phyloP scores from a whole-genome alignment of 2,888 invertebrate genomes.

The Xylophagus ater region DNA sequence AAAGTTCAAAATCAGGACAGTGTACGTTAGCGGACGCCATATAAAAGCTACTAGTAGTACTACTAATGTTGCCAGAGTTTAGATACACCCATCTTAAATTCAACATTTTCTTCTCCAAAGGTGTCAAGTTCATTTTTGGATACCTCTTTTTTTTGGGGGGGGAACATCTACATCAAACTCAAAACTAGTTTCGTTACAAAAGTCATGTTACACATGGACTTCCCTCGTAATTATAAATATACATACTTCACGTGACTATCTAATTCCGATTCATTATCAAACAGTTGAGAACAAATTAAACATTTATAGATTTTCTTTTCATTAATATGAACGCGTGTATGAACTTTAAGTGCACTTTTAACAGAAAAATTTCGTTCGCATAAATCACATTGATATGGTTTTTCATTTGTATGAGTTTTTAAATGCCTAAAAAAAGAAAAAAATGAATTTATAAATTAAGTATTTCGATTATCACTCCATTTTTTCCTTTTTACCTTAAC shows the following conservation, averaged over 20 bases:
- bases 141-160: too few relatives aligned
- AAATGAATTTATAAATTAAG: not conserved
- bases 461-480: not conserved
- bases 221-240: too few relatives aligned
- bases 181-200: too few relatives aligned
- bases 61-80: too few relatives aligned
- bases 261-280: conserved; percentile 8
- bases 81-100: too few relatives aligned
- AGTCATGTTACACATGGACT: too few relatives aligned
- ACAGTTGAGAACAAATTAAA: conserved; percentile 6
- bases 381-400: conserved; percentile 23
- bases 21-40: too few relatives aligned
- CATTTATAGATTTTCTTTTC: conserved; percentile 11
- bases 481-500: conserved; percentile 21
- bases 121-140: too few relatives aligned
- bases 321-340: conserved; percentile 12
- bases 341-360: conserved; percentile 10
- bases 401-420: conserved; percentile 24
- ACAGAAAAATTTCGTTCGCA: conserved; percentile 19
- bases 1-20: too few relatives aligned
- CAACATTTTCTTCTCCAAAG: too few relatives aligned
- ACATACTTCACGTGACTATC: conserved; percentile 11
- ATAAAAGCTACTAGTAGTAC: too few relatives aligned
- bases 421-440: conserved; percentile 22
- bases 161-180: too few relatives aligned